Conservation (phyloP, 2,113 vertebrate genomes). For the Esox niger region DNA sequence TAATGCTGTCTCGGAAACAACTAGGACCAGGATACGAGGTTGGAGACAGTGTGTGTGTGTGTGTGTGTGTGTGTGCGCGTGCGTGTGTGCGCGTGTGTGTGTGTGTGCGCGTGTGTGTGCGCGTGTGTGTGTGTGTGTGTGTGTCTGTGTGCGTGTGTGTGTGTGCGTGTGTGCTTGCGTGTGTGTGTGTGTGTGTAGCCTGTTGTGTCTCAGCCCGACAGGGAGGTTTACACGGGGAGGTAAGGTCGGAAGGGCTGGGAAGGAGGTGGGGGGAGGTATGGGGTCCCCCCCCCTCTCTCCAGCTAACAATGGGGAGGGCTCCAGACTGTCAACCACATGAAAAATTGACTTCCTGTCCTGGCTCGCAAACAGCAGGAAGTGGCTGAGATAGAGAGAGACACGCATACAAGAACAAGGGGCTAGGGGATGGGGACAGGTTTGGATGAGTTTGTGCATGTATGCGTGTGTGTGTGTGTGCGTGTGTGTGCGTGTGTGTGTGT, state of each 20-base stretch:
- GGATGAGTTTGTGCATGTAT: too few relatives aligned
- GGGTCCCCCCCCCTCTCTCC: background rate
- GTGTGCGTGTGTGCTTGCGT: background rate
- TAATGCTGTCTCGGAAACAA: too few relatives aligned
- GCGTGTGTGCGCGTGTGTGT: background rate
- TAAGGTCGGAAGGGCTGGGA: background rate
- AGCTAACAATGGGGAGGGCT: slow-evolving; percentile 17
- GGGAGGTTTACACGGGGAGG: background rate
- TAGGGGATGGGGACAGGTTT: background rate
- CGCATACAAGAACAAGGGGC: background rate
- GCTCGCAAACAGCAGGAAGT: slow-evolving; percentile 21
- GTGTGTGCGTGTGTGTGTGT: background rate
- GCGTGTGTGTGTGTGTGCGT: background rate
- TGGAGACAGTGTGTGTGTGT: slow-evolving; percentile 2
- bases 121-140: slow-evolving; percentile 5
- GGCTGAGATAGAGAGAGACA: background rate
- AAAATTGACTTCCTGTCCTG: slow-evolving; percentile 21
- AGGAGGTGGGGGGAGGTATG: background rate
- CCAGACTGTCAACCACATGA: slow-evolving; percentile 14
- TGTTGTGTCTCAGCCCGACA: background rate
- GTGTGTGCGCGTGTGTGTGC: background rate
- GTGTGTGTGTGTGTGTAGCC: background rate
- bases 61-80: background rate
- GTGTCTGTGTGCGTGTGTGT: slow-evolving; percentile 1
- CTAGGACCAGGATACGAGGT: too few relatives aligned